Evolutionary conservation across 2,113 vertebrate species (phyloP).

Genomic region (Mionectes macconnelli): DNA sequence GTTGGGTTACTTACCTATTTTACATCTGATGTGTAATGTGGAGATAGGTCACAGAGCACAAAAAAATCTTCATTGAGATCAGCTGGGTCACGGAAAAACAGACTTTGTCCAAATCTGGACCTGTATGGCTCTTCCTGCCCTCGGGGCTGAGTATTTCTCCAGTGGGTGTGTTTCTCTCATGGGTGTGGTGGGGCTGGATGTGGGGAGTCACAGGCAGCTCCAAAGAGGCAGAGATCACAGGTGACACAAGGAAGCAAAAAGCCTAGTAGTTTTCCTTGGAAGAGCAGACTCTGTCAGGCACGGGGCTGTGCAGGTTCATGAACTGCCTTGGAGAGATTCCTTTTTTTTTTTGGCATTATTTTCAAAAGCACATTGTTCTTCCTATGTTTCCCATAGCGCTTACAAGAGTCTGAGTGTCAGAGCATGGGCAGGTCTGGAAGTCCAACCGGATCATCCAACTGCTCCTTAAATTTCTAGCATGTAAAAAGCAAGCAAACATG

Average conservation of each 20-base stretch:
- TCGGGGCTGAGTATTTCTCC: fast-evolving
- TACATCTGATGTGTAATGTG: neutral
- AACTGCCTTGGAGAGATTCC: neutral
- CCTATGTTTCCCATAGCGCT: neutral
- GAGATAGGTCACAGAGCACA: neutral
- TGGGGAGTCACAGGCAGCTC: neutral
- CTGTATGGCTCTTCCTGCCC: neutral
- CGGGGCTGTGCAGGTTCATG: neutral
- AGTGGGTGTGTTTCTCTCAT: neutral
- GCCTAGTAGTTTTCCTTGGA: neutral
- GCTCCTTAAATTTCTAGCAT: neutral
- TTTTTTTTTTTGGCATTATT: neutral
- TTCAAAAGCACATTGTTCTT: neutral
- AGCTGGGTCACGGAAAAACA: neutral
- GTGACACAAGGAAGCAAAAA: neutral
- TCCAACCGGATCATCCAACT: neutral
- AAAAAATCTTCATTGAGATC: neutral
- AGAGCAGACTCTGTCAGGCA: neutral
- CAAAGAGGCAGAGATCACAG: fast-evolving
- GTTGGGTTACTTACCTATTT: neutral
- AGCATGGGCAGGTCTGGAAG: neutral
- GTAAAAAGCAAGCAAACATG: neutral
- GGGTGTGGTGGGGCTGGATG: neutral
- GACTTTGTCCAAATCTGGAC: neutral
- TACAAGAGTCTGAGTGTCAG: neutral